Base-by-base conservation (phyloP, 2,888 invertebrate genomes). In the Tiphia femorata region DNA sequence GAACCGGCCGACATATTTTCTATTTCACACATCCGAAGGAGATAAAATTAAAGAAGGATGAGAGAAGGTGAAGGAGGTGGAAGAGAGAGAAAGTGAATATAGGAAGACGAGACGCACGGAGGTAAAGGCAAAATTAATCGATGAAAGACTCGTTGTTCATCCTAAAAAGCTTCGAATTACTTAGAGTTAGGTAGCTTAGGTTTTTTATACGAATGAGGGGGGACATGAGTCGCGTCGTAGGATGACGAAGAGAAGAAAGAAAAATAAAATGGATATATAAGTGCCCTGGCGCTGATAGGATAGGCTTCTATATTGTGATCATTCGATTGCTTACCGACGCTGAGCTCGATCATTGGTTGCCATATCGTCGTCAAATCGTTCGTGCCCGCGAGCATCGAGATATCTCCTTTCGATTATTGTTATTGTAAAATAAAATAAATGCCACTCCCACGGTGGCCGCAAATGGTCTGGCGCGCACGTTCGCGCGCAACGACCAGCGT, bases 131-230 rank as follows among this genome's bases (percentile, higher is more conserved):
- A 3, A n/a, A n/a, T 8, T 33, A 33, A 33, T 21, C 50, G 37
- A 30, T 41, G 29, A 33, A 62, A 62, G 55, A 55, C 48, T 64
- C 64, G 59, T 67, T 70, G 68, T 62, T 69, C 70, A 67, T 70
- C 60, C 60, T 52, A 57, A 59, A 54, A 59, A 42, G 58, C 59
- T 75, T 73, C 67, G 70, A 73, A 73, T 73, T 70, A 70, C 67
- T 57, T 79, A 77, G 75, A 64, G 44, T 73, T 76, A 71, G 67
- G 69, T 78, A 77, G 72, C 55, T 67, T 76, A 75, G 73, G 67
- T 67, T 72, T 77, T 77, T 76, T 70, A 69, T 67, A 70, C 61
- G 49, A 47, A 49, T 27, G 38, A 16, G 21, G 19, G 16, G 16
- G 14, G 20, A 37, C 10, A 29, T 27, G 17, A 33, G 29, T 23